Percentiles rank a stretch among this genome's conserved stretches.
Conservation (phyloP, 2,113 vertebrate species). For the Pica pica region DNA sequence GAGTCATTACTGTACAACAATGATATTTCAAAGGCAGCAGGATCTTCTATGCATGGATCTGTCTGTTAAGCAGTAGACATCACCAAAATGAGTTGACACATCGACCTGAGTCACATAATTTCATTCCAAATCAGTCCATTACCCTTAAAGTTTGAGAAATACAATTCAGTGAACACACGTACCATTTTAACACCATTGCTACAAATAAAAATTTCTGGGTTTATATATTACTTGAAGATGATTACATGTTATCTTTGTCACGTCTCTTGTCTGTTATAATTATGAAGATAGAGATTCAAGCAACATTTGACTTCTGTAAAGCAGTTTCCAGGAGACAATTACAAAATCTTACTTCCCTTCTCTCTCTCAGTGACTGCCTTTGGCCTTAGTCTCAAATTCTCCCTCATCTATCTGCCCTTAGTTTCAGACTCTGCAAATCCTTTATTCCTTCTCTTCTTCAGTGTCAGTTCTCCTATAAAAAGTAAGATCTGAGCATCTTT, state of each 20-base stretch:
- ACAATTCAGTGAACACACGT: background rate
- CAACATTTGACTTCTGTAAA: background rate
- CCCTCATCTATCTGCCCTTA: background rate
- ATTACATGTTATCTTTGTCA: background rate
- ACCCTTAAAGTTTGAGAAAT: background rate
- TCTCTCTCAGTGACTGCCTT: background rate
- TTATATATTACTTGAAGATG: background rate
- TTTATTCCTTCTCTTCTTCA: background rate
- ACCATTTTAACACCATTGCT: background rate
- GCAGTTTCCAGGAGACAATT: background rate
- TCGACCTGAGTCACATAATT: background rate
- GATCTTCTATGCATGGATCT: background rate
- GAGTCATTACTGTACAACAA: background rate
- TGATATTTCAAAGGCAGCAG: background rate
- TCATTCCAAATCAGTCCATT: background rate
- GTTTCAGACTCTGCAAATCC: background rate
- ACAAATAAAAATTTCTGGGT: background rate
- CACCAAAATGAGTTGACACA: background rate
- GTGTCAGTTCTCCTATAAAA: background rate
- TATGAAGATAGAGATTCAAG: background rate
- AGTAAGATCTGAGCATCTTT: background rate
- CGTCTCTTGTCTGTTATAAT: background rate
- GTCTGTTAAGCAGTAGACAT: background rate
- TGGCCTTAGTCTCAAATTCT: background rate
- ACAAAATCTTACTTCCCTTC: background rate